phyloP scores from a whole-genome alignment of 2,888 invertebrate genomes.

The Clostera curtula region DNA sequence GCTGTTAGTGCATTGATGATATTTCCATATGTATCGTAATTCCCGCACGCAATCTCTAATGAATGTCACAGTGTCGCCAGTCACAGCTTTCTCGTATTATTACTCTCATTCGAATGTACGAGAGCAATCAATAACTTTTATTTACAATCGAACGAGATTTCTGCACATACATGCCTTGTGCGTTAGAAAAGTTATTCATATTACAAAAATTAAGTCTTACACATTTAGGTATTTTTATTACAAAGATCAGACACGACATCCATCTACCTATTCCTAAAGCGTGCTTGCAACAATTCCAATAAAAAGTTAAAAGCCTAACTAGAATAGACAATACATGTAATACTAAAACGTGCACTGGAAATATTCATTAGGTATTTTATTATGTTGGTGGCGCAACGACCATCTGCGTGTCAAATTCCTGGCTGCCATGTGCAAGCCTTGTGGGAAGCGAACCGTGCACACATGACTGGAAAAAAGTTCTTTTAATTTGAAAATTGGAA shows the following conservation, averaged over 20 bases:
- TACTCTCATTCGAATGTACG: neutral
- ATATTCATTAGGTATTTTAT: slow-evolving; percentile 65
- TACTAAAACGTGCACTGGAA: slow-evolving; percentile 34
- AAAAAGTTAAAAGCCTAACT: no score
- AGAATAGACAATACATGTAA: slow-evolving; percentile 14
- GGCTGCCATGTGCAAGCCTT: slow-evolving; percentile 61
- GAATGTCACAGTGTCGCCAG: slow-evolving; percentile 26
- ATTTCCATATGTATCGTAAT: slow-evolving; percentile 32
- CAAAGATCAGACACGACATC: no score
- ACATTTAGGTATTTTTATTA: no score
- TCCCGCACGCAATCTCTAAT: slow-evolving; percentile 36
- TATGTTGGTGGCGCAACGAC: slow-evolving; percentile 55
- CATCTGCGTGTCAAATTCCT: slow-evolving; percentile 75
- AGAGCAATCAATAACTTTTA: no score
- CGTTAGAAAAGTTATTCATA: no score
- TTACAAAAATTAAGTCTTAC: no score
- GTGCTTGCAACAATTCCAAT: no score
- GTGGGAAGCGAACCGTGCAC: slow-evolving; percentile 64
- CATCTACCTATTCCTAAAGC: no score
- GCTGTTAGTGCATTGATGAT: slow-evolving; percentile 31
- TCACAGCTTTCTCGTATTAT: slow-evolving; percentile 31
- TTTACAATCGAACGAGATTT: no score
- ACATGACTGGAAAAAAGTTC: slow-evolving; percentile 44
- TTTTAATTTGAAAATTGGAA: slow-evolving; percentile 33
- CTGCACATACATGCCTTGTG: no score